These are phyloP conservation scores for Isurus oxyrinchus DNA, from an alignment of 2,113 vertebrate species.

Conservation along the genomic window DNA sequence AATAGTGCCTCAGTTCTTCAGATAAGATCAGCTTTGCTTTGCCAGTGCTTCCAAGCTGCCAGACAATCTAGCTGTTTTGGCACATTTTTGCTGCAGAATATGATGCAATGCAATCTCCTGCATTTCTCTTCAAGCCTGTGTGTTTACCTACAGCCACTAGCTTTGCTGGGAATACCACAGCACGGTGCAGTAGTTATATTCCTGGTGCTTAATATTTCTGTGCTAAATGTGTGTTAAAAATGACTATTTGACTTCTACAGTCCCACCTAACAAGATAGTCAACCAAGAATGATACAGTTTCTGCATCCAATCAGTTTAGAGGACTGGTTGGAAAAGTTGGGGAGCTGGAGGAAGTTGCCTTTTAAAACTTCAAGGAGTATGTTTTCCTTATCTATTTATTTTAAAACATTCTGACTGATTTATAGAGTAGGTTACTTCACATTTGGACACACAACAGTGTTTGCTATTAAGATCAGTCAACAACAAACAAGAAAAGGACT, in stretches of 20 bases:
- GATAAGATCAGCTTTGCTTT: background rate
- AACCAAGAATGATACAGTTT: background rate
- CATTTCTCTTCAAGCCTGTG: background rate
- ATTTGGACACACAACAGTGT: background rate
- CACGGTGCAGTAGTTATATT: background rate
- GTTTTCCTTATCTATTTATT: background rate
- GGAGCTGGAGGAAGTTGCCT: background rate
- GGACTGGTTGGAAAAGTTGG: background rate
- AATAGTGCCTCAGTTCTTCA: background rate
- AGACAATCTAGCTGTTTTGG: background rate
- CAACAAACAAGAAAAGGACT: slow-evolving; percentile 4
- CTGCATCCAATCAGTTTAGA: background rate
- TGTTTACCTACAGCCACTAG: background rate
- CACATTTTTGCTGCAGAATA: background rate
- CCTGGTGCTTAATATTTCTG: background rate
- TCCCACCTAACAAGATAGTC: background rate
- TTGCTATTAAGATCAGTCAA: background rate
- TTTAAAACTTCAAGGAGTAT: background rate
- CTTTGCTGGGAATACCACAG: background rate
- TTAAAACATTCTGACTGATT: background rate
- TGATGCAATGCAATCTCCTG: background rate
- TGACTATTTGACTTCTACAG: background rate
- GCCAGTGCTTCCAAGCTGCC: background rate
- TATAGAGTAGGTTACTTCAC: background rate
- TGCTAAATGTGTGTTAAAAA: too few relatives aligned